Conservation (phyloP, 2,888 invertebrate species). For the Chromoteleia sp. region DNA sequence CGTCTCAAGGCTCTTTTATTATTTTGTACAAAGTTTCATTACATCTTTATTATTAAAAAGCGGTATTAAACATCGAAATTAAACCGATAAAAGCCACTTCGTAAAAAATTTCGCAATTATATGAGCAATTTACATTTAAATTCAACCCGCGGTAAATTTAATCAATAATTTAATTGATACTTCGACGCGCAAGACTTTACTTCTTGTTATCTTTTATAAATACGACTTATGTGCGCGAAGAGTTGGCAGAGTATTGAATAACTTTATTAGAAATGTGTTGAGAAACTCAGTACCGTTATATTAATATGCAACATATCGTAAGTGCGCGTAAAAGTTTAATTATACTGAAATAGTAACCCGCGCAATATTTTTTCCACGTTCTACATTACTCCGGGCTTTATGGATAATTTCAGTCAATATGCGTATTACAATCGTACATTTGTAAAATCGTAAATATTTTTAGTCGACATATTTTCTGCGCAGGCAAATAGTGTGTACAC, state of each 20-base stretch:
- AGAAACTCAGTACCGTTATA: conserved; percentile 35
- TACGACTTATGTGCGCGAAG: conserved; percentile 21
- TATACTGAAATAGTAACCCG: conserved; percentile 21
- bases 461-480: no score
- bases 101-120: conserved; percentile 14
- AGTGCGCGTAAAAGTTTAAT: conserved; percentile 33
- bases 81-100: conserved; percentile 17
- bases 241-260: conserved; percentile 40
- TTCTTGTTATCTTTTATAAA: conserved; percentile 24
- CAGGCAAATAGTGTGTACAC: no score
- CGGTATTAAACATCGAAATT: conserved; percentile 35
- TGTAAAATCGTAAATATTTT: conserved; percentile 9
- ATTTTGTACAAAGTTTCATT: conserved; percentile 49
- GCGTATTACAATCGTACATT: not conserved
- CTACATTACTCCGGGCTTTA: conserved; percentile 9
- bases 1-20: conserved; percentile 27
- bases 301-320: conserved; percentile 47
- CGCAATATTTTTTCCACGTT: conserved; percentile 23
- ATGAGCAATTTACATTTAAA: conserved; percentile 39
- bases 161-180: conserved; percentile 39
- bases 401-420: conserved; percentile 6
- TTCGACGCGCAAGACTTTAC: not conserved
- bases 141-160: conserved; percentile 8
- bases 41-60: conserved; percentile 31
- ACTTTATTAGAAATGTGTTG: conserved; percentile 35